Base-by-base conservation (phyloP, 2,113 vertebrate species). In the Rutilus rutilus region DNA sequence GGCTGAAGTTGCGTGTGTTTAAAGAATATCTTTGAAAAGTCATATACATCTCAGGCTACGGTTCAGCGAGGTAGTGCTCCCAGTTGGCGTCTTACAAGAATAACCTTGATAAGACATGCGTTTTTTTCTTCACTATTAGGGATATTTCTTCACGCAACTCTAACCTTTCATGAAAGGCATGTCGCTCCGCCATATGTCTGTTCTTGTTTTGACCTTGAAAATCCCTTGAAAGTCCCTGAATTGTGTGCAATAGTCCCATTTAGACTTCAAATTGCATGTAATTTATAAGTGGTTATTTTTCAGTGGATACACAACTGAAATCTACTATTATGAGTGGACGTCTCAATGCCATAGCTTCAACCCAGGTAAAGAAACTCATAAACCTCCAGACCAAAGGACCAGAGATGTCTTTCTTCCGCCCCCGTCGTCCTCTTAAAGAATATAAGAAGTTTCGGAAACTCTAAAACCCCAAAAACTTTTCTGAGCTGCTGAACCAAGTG, bases 361-460 rank as follows among this genome's bases (percentile, higher is more conserved):
- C 65, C 82, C 19, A 52, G 30, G 60, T 23, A 60, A 59, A 59
- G 57, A 86, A 69, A 45, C 45, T 60, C 45, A 80, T 45, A 82
- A 67, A 67, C 62, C 27, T 85, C 52, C 25, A 33, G 27, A 65
- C 47, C 75, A 78, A 62, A 84, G 42, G 15, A 76, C 85, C 67
- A 42, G 57, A 59, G 25, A 80, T 77, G 80, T 85, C 67, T 80
- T 87, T 81, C 59, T 79, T 82, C 86, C 83, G 84, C 54, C 84
- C 75, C 76, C 50, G 15, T 67, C 69, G 78, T 85, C 90, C 89
- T 81, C 47, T 39, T 69, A 59, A 92, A 93, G 86, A 91, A 87
- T 88, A 89, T 87, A 45, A 90, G 84, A 94, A 93, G 91, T 93
- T 92, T 91, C 84, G 87, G 84, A 90, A 92, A 93, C 91, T 91